These are phyloP conservation scores for Cistogaster globosa DNA, from an alignment of 2,888 invertebrate genomes.

Conservation along the genomic window DNA sequence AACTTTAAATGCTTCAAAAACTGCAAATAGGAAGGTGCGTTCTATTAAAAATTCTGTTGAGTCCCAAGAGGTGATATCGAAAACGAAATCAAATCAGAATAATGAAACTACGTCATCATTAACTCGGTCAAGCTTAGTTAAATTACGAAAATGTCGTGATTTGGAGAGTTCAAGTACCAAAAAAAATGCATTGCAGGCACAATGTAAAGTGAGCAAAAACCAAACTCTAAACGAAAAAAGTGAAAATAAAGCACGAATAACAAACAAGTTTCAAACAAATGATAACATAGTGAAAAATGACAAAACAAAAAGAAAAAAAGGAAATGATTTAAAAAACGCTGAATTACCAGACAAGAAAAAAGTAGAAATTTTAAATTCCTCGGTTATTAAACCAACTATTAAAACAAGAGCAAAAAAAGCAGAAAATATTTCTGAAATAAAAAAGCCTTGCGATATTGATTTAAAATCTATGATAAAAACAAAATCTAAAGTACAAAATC, in stretches of 20 bases:
- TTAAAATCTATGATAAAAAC: too few species aligned
- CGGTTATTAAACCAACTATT: too few species aligned
- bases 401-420: too few species aligned
- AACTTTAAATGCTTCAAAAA: not conserved
- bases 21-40: conserved; percentile 12
- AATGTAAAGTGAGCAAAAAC: conserved; percentile 30
- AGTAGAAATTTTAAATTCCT: too few species aligned
- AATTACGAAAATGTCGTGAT: not conserved
- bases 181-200: conserved; percentile 48
- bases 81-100: not conserved
- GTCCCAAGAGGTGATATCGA: not conserved
- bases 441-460: too few species aligned
- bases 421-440: too few species aligned
- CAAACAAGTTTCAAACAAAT: not conserved
- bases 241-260: not conserved
- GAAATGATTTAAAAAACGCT: too few species aligned
- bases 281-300: not conserved
- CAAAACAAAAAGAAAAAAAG: not conserved
- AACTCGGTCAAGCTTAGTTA: conserved; percentile 29
- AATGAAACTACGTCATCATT: not conserved
- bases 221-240: not conserved
- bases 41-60: conserved; percentile 9
- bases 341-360: too few species aligned
- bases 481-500: too few species aligned
- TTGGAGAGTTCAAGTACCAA: not conserved